Evolutionary conservation across 1,140 invertebrate species (phyloP).

Genomic region (Caenorhabditis inopinata): DNA sequence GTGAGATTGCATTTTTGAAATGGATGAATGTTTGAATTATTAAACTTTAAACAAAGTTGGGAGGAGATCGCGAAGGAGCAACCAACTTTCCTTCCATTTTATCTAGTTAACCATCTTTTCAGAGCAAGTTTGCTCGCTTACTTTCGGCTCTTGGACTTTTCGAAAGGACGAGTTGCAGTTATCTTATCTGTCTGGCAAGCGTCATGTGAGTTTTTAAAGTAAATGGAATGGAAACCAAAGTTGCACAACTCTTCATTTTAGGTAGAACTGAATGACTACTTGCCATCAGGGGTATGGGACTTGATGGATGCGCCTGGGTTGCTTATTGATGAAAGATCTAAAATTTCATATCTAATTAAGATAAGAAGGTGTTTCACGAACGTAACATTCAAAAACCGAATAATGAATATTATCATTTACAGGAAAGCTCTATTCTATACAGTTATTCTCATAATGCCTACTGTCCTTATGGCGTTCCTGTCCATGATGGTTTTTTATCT

Average conservation of each 20-base stretch:
- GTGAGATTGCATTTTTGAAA: conserved; percentile 70
- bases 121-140: conserved; percentile 92
- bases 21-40: not conserved
- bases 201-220: conserved; percentile 68
- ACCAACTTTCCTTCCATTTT: conserved; percentile 28
- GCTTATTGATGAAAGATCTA: conserved; percentile 60
- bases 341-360: conserved; percentile 60
- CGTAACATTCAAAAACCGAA: not conserved
- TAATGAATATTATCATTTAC: not conserved
- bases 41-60: conserved; percentile 32
- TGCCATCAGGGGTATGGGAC: conserved; percentile 90
- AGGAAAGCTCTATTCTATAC: conserved; percentile 97
- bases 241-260: conserved; percentile 62
- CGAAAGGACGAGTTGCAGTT: conserved; percentile 76
- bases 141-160: conserved; percentile 98
- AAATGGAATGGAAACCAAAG: not conserved
- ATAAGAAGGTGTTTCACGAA: conserved; percentile 63
- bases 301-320: conserved; percentile 93
- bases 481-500: conserved; percentile 97
- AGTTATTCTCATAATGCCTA: conserved; percentile 95
- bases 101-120: conserved; percentile 3
- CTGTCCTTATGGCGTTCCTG: conserved; percentile 94
- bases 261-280: conserved; percentile 93
- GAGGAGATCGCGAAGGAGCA: no score
- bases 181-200: conserved; percentile 55